Percentiles rank a stretch among this genome's conserved stretches.
Evolutionary conservation across 2,888 invertebrate species (phyloP).

Genomic region (Calliphora vomitoria): DNA sequence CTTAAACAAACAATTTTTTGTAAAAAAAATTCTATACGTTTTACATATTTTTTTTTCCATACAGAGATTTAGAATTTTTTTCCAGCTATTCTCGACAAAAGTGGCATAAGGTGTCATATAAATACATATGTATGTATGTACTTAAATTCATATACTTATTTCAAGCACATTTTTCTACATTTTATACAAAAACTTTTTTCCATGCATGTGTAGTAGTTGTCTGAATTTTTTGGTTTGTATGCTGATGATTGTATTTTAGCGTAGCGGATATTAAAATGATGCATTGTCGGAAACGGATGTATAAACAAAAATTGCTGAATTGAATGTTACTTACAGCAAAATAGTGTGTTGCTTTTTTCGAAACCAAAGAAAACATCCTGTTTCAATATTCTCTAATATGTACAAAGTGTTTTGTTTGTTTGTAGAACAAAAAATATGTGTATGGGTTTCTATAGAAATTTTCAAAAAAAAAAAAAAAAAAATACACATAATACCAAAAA

Average conservation of each 20-base stretch:
- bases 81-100: background rate
- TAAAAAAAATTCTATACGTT: slow-evolving; percentile 3
- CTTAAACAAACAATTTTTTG: slow-evolving; percentile 41
- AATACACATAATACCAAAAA: background rate
- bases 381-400: slow-evolving; percentile 36
- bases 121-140: slow-evolving; percentile 16
- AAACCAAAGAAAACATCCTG: slow-evolving; percentile 60
- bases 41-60: background rate
- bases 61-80: background rate
- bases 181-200: background rate
- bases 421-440: background rate
- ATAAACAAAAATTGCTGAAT: slow-evolving; percentile 74
- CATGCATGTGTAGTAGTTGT: slow-evolving; percentile 12
- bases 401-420: background rate
- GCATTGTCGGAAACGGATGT: slow-evolving; percentile 74
- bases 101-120: slow-evolving; percentile 57
- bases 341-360: slow-evolving; percentile 30
- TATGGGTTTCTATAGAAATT: background rate
- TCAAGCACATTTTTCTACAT: background rate
- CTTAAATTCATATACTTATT: background rate
- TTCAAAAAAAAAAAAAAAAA: background rate
- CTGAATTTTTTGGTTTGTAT: background rate
- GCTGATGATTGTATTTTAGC: slow-evolving; percentile 44
- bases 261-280: slow-evolving; percentile 74
- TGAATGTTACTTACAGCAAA: slow-evolving; percentile 68